These are phyloP conservation scores for Aphaenogaster rudis DNA, from an alignment of 1,140 invertebrate genomes.

Conservation along the genomic window DNA sequence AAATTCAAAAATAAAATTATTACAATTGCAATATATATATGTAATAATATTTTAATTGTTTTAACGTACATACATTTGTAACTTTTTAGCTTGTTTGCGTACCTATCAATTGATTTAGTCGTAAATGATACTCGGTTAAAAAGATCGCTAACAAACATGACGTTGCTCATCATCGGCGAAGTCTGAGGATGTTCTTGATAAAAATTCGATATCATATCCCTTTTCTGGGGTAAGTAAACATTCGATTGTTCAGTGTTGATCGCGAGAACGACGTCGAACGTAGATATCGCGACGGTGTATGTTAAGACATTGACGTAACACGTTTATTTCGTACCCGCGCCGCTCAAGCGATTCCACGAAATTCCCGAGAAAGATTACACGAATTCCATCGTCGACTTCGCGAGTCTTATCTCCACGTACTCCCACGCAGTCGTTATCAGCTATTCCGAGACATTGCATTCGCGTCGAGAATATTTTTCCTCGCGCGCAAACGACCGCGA, in stretches of 20 bases:
- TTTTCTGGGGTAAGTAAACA: conserved; percentile 77
- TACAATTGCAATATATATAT: neutral
- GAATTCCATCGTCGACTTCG: conserved; percentile 65
- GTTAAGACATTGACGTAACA: conserved; percentile 65
- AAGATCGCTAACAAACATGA: conserved; percentile 44
- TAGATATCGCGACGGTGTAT: conserved; percentile 52
- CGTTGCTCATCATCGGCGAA: conserved; percentile 41
- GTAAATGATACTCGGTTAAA: conserved; percentile 4
- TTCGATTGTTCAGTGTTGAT: conserved; percentile 40
- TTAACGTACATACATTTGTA: neutral
- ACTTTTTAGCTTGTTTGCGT: neutral
- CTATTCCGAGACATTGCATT: conserved; percentile 56
- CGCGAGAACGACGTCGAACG: conserved; percentile 47
- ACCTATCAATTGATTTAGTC: neutral
- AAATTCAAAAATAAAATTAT: neutral
- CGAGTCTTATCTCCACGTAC: conserved; percentile 66
- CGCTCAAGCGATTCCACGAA: conserved; percentile 67
- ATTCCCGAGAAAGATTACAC: conserved; percentile 68
- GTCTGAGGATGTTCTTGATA: conserved; percentile 63
- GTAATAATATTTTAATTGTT: neutral
- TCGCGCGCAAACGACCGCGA: neutral
- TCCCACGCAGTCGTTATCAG: conserved; percentile 69
- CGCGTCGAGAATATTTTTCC: conserved; percentile 27
- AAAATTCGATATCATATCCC: conserved; percentile 68
- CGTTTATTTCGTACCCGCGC: conserved; percentile 45